A percentile compares a stretch with the other conserved stretches of the same genome.
Conservation (phyloP, 2,113 vertebrate genomes). For the Peucedramus taeniatus region DNA sequence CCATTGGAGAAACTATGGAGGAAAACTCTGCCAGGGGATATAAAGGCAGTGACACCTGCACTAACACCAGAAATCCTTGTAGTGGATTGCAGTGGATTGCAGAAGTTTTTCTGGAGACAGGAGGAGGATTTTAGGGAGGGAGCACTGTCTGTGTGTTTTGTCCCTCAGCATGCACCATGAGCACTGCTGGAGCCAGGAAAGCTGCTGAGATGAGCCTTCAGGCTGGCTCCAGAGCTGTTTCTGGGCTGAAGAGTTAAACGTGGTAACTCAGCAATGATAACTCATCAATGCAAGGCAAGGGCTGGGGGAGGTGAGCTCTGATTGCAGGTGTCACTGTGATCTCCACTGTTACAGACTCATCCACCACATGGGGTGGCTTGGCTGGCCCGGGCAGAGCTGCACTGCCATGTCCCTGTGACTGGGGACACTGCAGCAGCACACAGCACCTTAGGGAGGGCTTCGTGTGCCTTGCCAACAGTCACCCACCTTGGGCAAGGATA, state of each 20-base stretch:
- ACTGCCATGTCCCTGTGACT: neutral
- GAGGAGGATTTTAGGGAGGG: neutral
- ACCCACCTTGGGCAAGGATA: neutral
- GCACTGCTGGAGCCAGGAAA: neutral
- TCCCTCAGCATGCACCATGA: neutral
- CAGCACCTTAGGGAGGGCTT: neutral
- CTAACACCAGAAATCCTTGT: neutral
- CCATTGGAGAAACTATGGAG: neutral
- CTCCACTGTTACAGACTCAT: accelerated
- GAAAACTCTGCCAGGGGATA: neutral
- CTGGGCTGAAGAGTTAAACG: neutral
- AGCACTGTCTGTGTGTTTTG: neutral
- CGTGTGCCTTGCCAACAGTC: neutral
- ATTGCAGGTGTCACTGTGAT: neutral
- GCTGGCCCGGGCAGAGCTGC: neutral
- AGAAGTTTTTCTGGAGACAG: neutral
- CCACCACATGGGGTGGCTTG: neutral
- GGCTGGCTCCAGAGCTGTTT: neutral
- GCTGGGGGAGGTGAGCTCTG: neutral
- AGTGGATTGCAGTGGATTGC: too few relatives aligned
- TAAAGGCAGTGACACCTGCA: neutral
- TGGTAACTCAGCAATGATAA: neutral
- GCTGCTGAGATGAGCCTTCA: neutral
- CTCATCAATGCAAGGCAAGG: neutral
- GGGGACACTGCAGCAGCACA: neutral